Base-by-base conservation (phyloP, 2,888 invertebrate species). In the Phrixothrix hirtus region DNA sequence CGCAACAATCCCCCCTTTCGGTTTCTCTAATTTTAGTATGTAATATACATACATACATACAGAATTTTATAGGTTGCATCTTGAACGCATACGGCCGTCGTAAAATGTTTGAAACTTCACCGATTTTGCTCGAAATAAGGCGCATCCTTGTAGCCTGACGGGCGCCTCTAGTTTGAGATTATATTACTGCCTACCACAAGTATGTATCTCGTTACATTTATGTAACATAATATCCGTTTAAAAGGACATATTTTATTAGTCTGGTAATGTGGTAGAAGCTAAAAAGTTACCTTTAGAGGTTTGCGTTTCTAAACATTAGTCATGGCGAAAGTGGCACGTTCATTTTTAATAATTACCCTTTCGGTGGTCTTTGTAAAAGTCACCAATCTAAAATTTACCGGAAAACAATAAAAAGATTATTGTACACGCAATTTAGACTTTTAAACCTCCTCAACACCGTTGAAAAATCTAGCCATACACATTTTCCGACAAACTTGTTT, bases 141-240 rank as follows among this genome's bases (percentile, higher is more conserved):
- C 3, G 21, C 21, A 21, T 38, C 31, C 25, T 47, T 10, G 46
- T 42, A 42, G 41, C 41, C 38, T 34, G 29, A 29, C 39, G 32
- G 48, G 48, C 48, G 48, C 48, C 48, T 35, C 32, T 48, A 15
- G 17, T 48, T 30, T 15, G 26, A 38, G 30, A 47, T 47, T 47
- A 17, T 35, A 47, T 47, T 47, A 47, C 21, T 21, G 7, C 21
- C 46, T 12, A 38, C 46, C 46, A 47, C 46, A 47, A 47, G 38
- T 38, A 32, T 47, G 34, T 38, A 47, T 47, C 46, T 47, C 14
- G 21, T 47, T 47, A 47, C 46, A 38, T 38, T 47, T 47, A 47
- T 37, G 46, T 47, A 47, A 47, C 38, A 39, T 38, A 47, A 47
- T 38, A 30, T 12, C 27, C 14, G 32, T 34, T 41, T 41, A 41